Evolutionary conservation across 30 jellyfish, hydroid and myxozoan species (phyloP).

Genomic region (Clytia hemisphaerica): DNA sequence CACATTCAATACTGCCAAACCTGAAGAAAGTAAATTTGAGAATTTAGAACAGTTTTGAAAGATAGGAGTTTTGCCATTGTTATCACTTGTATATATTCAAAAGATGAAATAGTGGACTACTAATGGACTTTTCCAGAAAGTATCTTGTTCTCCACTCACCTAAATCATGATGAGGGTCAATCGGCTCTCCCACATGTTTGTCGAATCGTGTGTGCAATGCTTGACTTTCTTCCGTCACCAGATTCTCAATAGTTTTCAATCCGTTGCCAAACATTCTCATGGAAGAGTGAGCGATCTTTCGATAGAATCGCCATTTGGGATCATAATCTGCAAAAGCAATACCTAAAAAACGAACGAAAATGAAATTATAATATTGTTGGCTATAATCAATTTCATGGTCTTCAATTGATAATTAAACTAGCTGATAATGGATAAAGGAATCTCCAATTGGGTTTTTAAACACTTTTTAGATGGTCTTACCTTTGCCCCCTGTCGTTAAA

Average conservation of each 20-base stretch:
- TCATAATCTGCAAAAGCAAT: constrained; percentile 85
- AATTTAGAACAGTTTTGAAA: neutral
- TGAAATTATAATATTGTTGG: too few species aligned
- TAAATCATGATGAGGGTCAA: constrained; percentile 58
- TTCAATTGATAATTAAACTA: too few species aligned
- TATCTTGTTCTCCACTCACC: constrained; percentile 39
- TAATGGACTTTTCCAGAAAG: neutral
- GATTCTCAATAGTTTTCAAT: constrained; percentile 43
- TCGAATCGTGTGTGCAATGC: constrained; percentile 69
- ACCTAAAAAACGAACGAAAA: too few species aligned
- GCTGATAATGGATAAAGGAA: too few species aligned
- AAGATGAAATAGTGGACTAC: too few species aligned
- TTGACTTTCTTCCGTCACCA: constrained; percentile 54
- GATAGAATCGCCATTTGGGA: constrained; percentile 69
- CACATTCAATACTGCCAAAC: constrained; percentile 69
- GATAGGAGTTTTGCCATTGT: too few species aligned
- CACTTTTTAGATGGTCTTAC: neutral
- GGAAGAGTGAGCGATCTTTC: constrained; percentile 79
- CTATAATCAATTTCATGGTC: too few species aligned
- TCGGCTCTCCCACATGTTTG: constrained; percentile 28
- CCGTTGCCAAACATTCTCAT: constrained; percentile 80
- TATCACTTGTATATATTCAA: too few species aligned
- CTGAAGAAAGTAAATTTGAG: constrained; percentile 12
- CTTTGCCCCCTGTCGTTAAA: constrained; percentile 68
- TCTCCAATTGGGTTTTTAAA: neutral